Base-by-base conservation (phyloP, 2,888 invertebrate species). In the Drosophila mercatorum region DNA sequence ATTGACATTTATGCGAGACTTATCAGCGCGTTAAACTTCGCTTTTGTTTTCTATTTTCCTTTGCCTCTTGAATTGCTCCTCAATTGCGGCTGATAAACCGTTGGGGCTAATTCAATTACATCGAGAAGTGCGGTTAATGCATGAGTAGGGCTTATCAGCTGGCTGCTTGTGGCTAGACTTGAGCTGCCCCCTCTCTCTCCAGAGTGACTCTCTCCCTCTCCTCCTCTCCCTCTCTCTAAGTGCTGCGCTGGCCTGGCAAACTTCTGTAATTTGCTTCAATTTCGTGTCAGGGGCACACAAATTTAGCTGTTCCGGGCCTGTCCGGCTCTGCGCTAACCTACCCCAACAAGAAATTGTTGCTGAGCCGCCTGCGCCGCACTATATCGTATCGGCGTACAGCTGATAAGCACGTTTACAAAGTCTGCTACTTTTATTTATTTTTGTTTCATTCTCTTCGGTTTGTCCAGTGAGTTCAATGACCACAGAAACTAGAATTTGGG, bases 51-150 rank as follows among this genome's bases (percentile, higher is more conserved):
- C 17, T 43, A 34, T 34, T 51, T 34, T 17, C 49, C 17, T 34
- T 34, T 34, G 34, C 34, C 31, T 60, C 70, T 62, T 71, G 75
- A 83, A 83, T 86, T 70, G 72, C 67, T 75, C 64, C 59, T 67
- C 74, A 80, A 87, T 89, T 87, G 76, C 12, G 38, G 51, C 51
- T 81, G 76, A 81, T 87, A 88, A 83, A 74, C 22, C 72, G 61
- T 1, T 12, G 63, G 61, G 68, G 69, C 62, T 71, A 80, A 88
- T 78, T 83, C 78, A 81, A 86, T 82, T 83, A 78, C 74, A 53
- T 34, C 69, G 72, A 17, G 34, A 44, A 63, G 49, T 61, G 26
- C 62, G 65, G 72, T 63, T 60, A 68, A 60, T 68, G 65, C 41
- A 40, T 12, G 17, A 55, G 55, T 3, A 1, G 7, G 53, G 44